phyloP scores from a whole-genome alignment of 2,888 invertebrate genomes.

The Eupithecia exiguata region DNA sequence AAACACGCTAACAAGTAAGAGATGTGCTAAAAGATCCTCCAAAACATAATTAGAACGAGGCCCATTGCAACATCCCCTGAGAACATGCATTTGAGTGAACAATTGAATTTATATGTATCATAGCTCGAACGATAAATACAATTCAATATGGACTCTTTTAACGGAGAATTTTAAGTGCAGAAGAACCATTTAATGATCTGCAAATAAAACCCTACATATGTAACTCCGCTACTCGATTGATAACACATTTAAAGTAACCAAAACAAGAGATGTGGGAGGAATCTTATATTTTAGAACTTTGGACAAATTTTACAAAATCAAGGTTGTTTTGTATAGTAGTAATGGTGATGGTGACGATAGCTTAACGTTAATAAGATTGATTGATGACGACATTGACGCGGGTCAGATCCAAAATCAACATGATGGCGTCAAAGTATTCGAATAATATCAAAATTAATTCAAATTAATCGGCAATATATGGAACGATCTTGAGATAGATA shows the following conservation, averaged over 20 bases:
- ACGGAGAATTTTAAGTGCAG: neutral
- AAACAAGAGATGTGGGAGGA: neutral
- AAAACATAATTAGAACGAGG: constrained; percentile 74
- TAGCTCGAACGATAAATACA: constrained; percentile 38
- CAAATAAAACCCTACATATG: neutral
- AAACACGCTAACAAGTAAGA: constrained; percentile 59
- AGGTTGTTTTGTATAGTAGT: neutral
- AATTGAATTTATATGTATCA: constrained; percentile 63
- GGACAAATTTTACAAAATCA: neutral
- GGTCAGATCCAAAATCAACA: constrained; percentile 35
- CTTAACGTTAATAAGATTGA: constrained; percentile 18
- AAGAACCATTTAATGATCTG: neutral
- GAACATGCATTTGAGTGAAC: constrained; percentile 59
- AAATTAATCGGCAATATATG: constrained; percentile 16
- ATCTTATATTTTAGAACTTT: neutral
- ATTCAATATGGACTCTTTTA: constrained; percentile 16
- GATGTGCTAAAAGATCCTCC: constrained; percentile 69
- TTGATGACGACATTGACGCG: constrained; percentile 17
- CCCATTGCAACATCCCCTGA: constrained; percentile 71
- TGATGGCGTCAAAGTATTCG: constrained; percentile 51
- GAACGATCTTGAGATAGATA: constrained; percentile 29
- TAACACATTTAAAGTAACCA: neutral
- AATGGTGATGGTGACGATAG: neutral
- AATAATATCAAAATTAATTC: constrained; percentile 47
- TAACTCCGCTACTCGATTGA: neutral